These are phyloP conservation scores for Ormyrus thymus DNA, from an alignment of 2,888 invertebrate species.

Conservation along the genomic window DNA sequence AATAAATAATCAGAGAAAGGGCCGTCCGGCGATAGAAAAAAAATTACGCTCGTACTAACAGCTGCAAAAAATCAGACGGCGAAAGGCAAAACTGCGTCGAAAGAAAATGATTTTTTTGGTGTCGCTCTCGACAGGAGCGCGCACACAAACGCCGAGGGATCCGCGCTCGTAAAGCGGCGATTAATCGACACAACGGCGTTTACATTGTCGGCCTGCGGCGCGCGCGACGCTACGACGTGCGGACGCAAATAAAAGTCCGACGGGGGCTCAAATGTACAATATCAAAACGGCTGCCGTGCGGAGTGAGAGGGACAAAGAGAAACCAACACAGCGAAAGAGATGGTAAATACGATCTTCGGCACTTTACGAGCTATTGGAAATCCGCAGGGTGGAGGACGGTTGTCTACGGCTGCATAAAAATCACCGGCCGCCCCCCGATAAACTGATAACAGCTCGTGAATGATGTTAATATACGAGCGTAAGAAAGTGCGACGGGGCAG, in stretches of 20 bases:
- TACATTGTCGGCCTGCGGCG: constrained; percentile 13
- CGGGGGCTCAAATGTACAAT: constrained; percentile 11
- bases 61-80: not conserved
- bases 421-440: not conserved
- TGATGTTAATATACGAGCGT: not conserved
- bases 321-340: not conserved
- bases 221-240: not conserved
- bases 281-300: not conserved
- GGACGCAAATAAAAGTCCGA: constrained; percentile 13
- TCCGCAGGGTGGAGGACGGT: not conserved
- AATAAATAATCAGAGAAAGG: not conserved
- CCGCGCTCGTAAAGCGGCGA: constrained; percentile 30
- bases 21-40: not conserved
- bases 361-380: not conserved
- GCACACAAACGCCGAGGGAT: not conserved
- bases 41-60: not conserved
- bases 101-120: constrained; percentile 14
- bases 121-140: not conserved
- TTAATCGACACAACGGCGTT: constrained; percentile 33
- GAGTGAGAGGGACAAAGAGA: not conserved
- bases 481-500: no score
- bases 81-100: not conserved
- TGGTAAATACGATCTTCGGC: constrained; percentile 8
- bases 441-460: not conserved
- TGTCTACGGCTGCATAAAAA: not conserved